Base-by-base conservation (phyloP, 2,797 vertebrate species). In the Gymnodraco acuticeps region DNA sequence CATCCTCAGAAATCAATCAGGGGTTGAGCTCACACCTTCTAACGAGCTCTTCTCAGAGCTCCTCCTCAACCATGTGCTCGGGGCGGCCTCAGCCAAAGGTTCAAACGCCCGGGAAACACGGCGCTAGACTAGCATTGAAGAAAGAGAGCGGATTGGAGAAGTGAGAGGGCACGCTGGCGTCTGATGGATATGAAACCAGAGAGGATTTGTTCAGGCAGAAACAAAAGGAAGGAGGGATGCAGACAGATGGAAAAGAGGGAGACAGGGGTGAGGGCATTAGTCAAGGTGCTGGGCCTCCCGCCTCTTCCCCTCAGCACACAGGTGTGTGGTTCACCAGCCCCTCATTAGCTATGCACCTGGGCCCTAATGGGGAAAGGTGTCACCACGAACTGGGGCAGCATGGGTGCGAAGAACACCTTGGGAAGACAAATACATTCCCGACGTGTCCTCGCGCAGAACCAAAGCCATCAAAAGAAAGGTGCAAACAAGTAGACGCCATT, bases 11-110 rank as follows among this genome's bases (percentile, higher is more conserved):
- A 93, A 93, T 93, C 93, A 93, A 92, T 94, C 91, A 85, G 85
- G 86, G 88, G 91, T 90, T 93, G 91, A 92, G 88, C 89, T 92
- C 89, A 83, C 87, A 88, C 84, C 90, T 89, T 88, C 87, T 93
- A 93, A 93, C 88, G 72, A 93, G 93, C 89, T 88, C 87, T 71
- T 88, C 85, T 86, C 77, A 2, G 84, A 89, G 88, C 82, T 82
- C 65, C n/a, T 67, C 82, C 70, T 88, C 86, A 76, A 71, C 87
- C 74, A n/a, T 80, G 88, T 33, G 83, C 69, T 88, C 48, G 53
- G 64, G 81, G 87, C 80, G 43, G 80, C 77, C 77, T 73, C 66
- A 51, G 78, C 87, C 76, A 56, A 79, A 87, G 84, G 82, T 73
- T 70, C 72, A 84, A 88, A 73, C 20, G 59, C 51, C 67, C 19